These are phyloP conservation scores for Anguilla marmorata DNA, from an alignment of 2,797 vertebrate species.

Conservation along the genomic window DNA sequence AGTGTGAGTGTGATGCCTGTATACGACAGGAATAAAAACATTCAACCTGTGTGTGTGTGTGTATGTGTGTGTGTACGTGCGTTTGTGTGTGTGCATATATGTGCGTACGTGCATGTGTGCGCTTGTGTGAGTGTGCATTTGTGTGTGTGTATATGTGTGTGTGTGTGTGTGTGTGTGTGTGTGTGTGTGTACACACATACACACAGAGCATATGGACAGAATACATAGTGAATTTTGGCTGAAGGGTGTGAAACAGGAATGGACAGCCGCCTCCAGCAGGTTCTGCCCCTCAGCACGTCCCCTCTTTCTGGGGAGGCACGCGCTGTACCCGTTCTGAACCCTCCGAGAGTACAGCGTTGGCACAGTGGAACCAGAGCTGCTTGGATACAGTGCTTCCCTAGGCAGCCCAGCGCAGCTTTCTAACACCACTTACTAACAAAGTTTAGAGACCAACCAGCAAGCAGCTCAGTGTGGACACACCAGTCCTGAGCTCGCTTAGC, in stretches of 20 bases:
- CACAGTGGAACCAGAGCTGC: not conserved
- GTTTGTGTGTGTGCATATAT: too few species aligned
- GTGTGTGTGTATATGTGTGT: too few species aligned
- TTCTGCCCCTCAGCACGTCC: not conserved
- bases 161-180: too few species aligned
- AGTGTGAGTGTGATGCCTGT: not conserved
- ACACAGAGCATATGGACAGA: not conserved
- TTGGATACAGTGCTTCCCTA: not conserved
- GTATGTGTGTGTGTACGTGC: too few species aligned
- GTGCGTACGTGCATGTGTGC: not conserved
- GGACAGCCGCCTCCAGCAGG: not conserved
- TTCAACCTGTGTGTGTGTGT: not conserved
- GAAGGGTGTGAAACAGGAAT: not conserved
- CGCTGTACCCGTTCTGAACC: not conserved
- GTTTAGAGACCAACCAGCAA: not conserved
- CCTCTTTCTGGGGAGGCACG: not conserved
- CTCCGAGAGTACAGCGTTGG: not conserved
- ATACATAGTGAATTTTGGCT: conserved; percentile 13
- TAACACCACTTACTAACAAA: not conserved
- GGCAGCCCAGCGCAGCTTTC: not conserved
- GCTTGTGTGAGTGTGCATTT: too few species aligned
- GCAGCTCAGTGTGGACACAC: not conserved
- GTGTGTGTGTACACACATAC: not conserved
- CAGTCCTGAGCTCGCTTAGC: not conserved
- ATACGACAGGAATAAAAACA: not conserved